Evolutionary conservation across 2,113 vertebrate genomes (phyloP), one percentile per base, ranked within the genome.

Genomic region (Corythornis madagascariensis): DNA sequence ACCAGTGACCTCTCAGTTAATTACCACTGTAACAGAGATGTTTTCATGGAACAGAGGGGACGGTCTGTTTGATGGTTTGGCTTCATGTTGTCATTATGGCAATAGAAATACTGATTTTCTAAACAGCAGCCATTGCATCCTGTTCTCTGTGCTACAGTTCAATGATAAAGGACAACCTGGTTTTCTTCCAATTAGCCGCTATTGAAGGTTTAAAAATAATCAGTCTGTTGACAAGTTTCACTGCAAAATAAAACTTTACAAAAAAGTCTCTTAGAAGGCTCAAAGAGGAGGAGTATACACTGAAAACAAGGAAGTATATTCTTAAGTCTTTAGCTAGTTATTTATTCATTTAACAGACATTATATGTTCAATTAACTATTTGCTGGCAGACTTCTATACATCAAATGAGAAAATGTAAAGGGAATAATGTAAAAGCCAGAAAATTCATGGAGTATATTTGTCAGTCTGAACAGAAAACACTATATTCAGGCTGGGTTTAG

Each of bases 351-450:
- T 88, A 80, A 64, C 19, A 85, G 50, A 19, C 22, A 57, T 56
- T 78, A 6, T 53, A 64, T n/a, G 25, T 65, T 78, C 38, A 59
- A 38, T 67, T 89, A 75, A 50, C 28, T 86, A 17, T 25, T 57
- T n/a, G 45, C 38, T 84, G 28, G 16, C 26, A 76, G 55, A 57
- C 24, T 50, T 83, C 73, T 78, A 63, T 31, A 52, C 3, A 13
- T 65, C 67, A 84, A 59, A 89, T 75, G 17, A 72, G 69, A 88
- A 89, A 88, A 93, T 16, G 31, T 71, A 78, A 65, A 82, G 73
- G 70, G 66, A 87, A 56, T 67, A 59, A 89, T 18, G 15, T 73
- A 90, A 92, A 94, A 73, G 53, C n/a, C 71, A 93, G 59, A 88
- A 90, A 86, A 83, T 65, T 72, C 1, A 40, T 52, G 53, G 73